Base-by-base conservation (phyloP, 2,113 vertebrate genomes). In the Anseranas semipalmata region DNA sequence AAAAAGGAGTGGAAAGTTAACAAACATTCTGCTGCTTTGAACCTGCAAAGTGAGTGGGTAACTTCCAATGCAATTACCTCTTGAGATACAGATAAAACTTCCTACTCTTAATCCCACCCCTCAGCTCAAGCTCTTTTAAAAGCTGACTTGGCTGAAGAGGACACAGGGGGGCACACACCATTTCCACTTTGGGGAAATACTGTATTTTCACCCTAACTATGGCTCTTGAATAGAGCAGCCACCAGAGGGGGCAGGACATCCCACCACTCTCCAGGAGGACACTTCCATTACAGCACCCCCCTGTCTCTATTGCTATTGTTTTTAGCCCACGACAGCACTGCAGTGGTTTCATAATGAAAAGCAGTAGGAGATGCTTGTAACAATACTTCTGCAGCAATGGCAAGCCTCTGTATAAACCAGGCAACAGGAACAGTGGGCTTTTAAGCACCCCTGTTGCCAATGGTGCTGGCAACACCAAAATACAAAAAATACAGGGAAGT, bases 1-100 rank as follows among this genome's bases (percentile, higher is more conserved):
- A 53, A 94, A 96, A 96, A 53, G 8, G 6, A 90, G 67, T 62
- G 28, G 50, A 85, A 94, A 96, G 25, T 79, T 93, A 94, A 94
- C 74, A 93, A 71, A 60, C 6, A 20, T 73, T 82, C 85, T 96
- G 81, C 71, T 0, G 0, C 45, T 93, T 71, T 4, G 0, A 75
- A 78, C 48, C 10, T 80, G 66, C 59, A 90, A 66, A 94, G 21
- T 24, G 43, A 14, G 77, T 37, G 21, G 10, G 81, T 5, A 91
- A 41, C 32, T 19, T 83, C 4, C 77, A 82, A n/a, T 3, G 24
- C 7, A 73, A 56, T 15, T 28, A 45, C 6, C 48, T 19, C 62
- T 41, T 41, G 39, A 65, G 37, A 20, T 39, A 39, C 12, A 65
- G 53, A 56, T 10, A 17, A 15, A 32, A 52, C 25, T 65, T 82